Percentiles rank a stretch among this genome's conserved stretches.
phyloP scores from a whole-genome alignment of 2,888 invertebrate genomes.

The Drosophila leonis region DNA sequence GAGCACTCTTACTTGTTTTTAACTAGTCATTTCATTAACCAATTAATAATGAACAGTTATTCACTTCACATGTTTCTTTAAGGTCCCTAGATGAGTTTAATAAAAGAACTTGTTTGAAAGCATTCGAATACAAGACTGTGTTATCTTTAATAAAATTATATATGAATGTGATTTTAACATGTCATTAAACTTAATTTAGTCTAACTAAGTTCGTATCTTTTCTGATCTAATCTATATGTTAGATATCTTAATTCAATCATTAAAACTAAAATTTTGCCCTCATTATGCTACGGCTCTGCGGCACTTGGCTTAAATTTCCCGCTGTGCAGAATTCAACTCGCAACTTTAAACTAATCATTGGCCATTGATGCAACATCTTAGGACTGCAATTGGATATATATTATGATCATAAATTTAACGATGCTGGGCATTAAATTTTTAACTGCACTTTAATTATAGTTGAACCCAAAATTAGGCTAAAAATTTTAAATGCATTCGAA shows the following conservation, averaged over 20 bases:
- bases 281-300: not conserved
- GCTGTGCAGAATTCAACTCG: conserved; percentile 18
- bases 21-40: too few species aligned
- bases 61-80: too few species aligned
- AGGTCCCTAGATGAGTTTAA: too few species aligned
- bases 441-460: conserved; percentile 64
- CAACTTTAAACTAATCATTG: conserved; percentile 36
- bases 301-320: conserved; percentile 18
- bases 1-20: too few species aligned
- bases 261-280: not conserved
- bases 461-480: conserved; percentile 45
- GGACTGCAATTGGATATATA: conserved; percentile 6
- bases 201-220: not conserved
- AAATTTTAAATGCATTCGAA: conserved; percentile 50
- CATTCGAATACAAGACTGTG: too few species aligned
- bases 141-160: too few species aligned
- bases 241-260: not conserved
- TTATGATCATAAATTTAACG: conserved; percentile 52
- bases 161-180: too few species aligned
- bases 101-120: too few species aligned
- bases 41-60: too few species aligned
- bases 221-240: not conserved
- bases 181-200: not conserved
- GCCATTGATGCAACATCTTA: conserved; percentile 19
- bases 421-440: conserved; percentile 49